These are phyloP conservation scores for Rhamphomyia laevipes DNA, from an alignment of 2,888 invertebrate genomes.

Conservation along the genomic window DNA sequence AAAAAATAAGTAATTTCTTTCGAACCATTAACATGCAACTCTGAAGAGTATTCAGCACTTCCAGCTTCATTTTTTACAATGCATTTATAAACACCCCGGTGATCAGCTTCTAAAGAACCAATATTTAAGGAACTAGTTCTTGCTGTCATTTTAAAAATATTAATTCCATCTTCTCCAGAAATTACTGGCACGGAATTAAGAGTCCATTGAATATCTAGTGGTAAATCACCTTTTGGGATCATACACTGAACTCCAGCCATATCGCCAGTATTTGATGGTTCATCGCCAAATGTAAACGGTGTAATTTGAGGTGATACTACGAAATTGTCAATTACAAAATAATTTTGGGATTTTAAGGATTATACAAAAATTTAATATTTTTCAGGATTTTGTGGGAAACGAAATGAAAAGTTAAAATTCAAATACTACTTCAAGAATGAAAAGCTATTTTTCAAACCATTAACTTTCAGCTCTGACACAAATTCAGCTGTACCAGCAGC, in stretches of 20 bases:
- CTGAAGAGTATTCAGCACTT: slow-evolving; percentile 46
- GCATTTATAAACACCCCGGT: slow-evolving; percentile 61
- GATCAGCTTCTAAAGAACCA: slow-evolving; percentile 30
- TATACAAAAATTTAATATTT: not conserved
- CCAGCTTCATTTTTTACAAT: slow-evolving; percentile 58
- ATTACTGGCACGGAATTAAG: slow-evolving; percentile 42
- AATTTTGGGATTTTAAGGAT: not conserved
- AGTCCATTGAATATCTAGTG: slow-evolving; percentile 60
- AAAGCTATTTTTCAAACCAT: slow-evolving; percentile 41
- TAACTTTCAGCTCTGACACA: slow-evolving; percentile 57
- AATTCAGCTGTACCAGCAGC: slow-evolving; percentile 53
- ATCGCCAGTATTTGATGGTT: slow-evolving; percentile 58
- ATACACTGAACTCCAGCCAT: slow-evolving; percentile 48
- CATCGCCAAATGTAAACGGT: slow-evolving; percentile 59
- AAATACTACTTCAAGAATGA: not conserved
- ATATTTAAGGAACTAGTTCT: slow-evolving; percentile 44
- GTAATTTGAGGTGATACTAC: slow-evolving; percentile 57
- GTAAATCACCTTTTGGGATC: slow-evolving; percentile 60
- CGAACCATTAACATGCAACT: slow-evolving; percentile 42
- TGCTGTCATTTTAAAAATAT: slow-evolving; percentile 34
- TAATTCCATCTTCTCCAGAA: slow-evolving; percentile 32
- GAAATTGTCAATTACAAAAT: not conserved
- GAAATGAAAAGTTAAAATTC: not conserved
- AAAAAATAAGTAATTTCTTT: slow-evolving; percentile 5
- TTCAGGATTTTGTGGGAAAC: not conserved